phyloP scores from a whole-genome alignment of 1,140 invertebrate genomes.

The Drosophila tsacasi region DNA sequence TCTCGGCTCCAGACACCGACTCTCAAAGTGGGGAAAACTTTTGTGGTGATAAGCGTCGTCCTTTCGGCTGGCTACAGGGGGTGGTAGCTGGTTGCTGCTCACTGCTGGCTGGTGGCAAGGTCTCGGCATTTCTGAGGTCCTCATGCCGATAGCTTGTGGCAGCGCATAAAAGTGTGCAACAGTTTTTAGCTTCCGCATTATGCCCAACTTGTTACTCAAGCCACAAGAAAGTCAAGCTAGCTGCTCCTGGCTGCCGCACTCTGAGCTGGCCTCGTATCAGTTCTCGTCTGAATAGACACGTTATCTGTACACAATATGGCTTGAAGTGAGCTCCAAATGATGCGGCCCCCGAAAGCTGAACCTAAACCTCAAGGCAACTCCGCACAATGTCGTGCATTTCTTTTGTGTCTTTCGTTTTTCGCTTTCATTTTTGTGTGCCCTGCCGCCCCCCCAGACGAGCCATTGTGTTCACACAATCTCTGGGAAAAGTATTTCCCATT shows the following conservation, averaged over 20 bases:
- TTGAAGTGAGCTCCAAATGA: slow-evolving; percentile 70
- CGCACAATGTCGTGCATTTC: slow-evolving; percentile 53
- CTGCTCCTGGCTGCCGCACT: slow-evolving; percentile 38
- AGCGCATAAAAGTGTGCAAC: slow-evolving; percentile 67
- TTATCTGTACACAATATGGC: slow-evolving; percentile 80
- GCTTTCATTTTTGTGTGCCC: slow-evolving; percentile 6
- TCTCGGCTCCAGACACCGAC: slow-evolving; percentile 36
- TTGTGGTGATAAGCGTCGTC: slow-evolving; percentile 75
- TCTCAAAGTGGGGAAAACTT: slow-evolving; percentile 76
- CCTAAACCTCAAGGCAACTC: slow-evolving; percentile 11
- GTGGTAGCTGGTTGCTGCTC: neutral
- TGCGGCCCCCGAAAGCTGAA: slow-evolving; percentile 27
- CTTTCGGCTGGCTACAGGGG: slow-evolving; percentile 17
- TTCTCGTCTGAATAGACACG: slow-evolving; percentile 80
- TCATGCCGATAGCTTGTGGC: slow-evolving; percentile 43
- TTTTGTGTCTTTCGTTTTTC: slow-evolving; percentile 55
- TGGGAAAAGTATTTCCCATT: slow-evolving; percentile 27
- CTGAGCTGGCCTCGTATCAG: slow-evolving; percentile 71
- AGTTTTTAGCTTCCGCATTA: slow-evolving; percentile 67
- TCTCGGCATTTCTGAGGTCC: slow-evolving; percentile 6
- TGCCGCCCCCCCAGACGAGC: slow-evolving; percentile 32
- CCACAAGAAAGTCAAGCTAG: slow-evolving; percentile 50
- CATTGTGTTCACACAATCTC: slow-evolving; percentile 70
- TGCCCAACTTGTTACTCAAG: slow-evolving; percentile 68
- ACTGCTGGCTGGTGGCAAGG: neutral